A percentile compares a stretch with the other conserved stretches of the same genome.
phyloP scores from a whole-genome alignment of 2,888 invertebrate genomes.

The Argynnis bischoffii region DNA sequence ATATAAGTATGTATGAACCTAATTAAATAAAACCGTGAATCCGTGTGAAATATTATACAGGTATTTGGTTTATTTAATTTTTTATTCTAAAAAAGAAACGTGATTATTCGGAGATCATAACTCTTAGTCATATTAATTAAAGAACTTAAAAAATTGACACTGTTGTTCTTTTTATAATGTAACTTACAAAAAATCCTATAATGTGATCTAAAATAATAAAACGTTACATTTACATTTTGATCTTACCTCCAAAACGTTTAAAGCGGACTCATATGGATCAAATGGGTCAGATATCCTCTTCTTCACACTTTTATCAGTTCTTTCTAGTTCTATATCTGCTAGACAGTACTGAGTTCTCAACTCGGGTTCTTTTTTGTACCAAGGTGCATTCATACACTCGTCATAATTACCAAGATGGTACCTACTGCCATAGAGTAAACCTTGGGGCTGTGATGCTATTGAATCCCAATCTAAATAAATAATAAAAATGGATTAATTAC shows the following conservation, averaged over 20 bases:
- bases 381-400: slow-evolving; percentile 76
- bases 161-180: too few relatives aligned
- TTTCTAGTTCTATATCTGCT: slow-evolving; percentile 69
- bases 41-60: too few relatives aligned
- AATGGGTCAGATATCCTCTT: slow-evolving; percentile 50
- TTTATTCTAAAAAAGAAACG: too few relatives aligned
- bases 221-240: too few relatives aligned
- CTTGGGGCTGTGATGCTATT: slow-evolving; percentile 80
- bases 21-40: too few relatives aligned
- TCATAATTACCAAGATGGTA: slow-evolving; percentile 84
- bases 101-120: too few relatives aligned
- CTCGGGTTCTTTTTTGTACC: slow-evolving; percentile 56
- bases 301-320: slow-evolving; percentile 54
- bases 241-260: slow-evolving; percentile 73
- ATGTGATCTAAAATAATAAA: too few relatives aligned
- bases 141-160: too few relatives aligned
- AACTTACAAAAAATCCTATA: too few relatives aligned
- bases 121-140: too few relatives aligned
- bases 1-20: too few relatives aligned
- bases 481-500: neutral
- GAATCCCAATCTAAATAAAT: slow-evolving; percentile 82
- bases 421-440: slow-evolving; percentile 79
- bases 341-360: slow-evolving; percentile 75
- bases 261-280: slow-evolving; percentile 68
- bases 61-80: too few relatives aligned